Conservation (phyloP, 2,888 invertebrate species). For the Lasioglossum morio region DNA sequence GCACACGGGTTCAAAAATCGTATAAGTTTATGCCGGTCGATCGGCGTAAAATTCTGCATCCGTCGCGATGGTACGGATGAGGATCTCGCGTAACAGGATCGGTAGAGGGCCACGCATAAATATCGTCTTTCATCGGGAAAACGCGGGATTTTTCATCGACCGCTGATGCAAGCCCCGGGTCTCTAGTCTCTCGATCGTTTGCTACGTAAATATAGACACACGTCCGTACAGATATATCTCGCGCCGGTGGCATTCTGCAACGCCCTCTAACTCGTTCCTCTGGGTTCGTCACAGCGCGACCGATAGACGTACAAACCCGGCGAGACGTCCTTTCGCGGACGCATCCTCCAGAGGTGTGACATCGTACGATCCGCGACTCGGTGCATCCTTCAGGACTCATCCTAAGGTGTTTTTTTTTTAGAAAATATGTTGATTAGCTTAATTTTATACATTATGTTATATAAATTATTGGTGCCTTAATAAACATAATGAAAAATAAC, state of each 20-base stretch:
- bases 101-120: conserved; percentile 55
- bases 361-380: not conserved
- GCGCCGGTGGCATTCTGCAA: conserved; percentile 15
- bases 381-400: not conserved
- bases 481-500: too few species aligned
- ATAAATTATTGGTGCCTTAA: too few species aligned
- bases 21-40: conserved; percentile 10
- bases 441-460: too few species aligned
- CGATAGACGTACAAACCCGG: conserved; percentile 39
- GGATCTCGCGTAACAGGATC: conserved; percentile 40
- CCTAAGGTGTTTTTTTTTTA: not conserved
- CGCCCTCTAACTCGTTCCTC: conserved; percentile 12
- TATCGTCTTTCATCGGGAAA: conserved; percentile 68
- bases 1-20: conserved; percentile 4
- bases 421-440: too few species aligned
- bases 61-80: not conserved
- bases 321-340: not conserved
- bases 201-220: conserved; percentile 69
- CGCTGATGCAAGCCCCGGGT: conserved; percentile 56
- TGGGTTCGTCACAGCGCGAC: conserved; percentile 22
- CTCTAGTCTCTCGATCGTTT: conserved; percentile 52
- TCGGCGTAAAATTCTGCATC: conserved; percentile 5
- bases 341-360: not conserved
- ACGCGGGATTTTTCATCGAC: conserved; percentile 67
- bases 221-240: conserved; percentile 66